A percentile compares a stretch with the other conserved stretches of the same genome.
Conservation (phyloP, 2,888 invertebrate species). For the Sycophila texana region DNA sequence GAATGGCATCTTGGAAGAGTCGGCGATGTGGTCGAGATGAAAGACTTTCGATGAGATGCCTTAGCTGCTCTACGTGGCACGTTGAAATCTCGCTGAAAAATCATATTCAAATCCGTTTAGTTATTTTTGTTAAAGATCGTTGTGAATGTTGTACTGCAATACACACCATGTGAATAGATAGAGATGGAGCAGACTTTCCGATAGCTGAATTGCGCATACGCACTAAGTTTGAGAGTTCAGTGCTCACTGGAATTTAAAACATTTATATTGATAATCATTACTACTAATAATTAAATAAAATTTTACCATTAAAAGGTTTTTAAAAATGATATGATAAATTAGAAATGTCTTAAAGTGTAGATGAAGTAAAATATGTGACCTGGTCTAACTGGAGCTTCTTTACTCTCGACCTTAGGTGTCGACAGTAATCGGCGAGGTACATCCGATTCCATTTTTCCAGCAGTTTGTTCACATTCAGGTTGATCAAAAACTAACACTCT, state of each 20-base stretch:
- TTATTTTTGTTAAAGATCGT: not conserved
- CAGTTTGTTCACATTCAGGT: conserved; percentile 78
- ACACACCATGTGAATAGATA: conserved; percentile 85
- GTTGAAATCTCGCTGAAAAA: conserved; percentile 73
- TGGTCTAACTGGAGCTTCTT: conserved; percentile 71
- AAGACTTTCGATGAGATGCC: conserved; percentile 84
- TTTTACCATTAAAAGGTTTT: too few relatives aligned
- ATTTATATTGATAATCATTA: too few relatives aligned
- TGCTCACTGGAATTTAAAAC: conserved; percentile 67
- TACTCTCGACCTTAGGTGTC: conserved; percentile 67
- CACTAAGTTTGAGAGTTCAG: conserved; percentile 84
- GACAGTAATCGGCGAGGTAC: conserved; percentile 59
- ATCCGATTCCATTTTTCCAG: conserved; percentile 58
- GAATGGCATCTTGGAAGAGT: conserved; percentile 87
- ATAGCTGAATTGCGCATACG: conserved; percentile 92
- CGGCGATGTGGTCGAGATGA: conserved; percentile 86
- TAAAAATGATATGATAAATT: too few relatives aligned
- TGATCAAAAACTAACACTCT: conserved; percentile 88
- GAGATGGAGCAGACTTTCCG: conserved; percentile 95
- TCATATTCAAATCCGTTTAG: conserved; percentile 42
- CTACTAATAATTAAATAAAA: too few relatives aligned
- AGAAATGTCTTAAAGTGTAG: not conserved
- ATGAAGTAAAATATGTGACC: conserved; percentile 61
- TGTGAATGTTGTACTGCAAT: not conserved
- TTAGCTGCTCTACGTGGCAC: conserved; percentile 78